Conservation (phyloP, 2,888 invertebrate species). For the Sericinus montela region DNA sequence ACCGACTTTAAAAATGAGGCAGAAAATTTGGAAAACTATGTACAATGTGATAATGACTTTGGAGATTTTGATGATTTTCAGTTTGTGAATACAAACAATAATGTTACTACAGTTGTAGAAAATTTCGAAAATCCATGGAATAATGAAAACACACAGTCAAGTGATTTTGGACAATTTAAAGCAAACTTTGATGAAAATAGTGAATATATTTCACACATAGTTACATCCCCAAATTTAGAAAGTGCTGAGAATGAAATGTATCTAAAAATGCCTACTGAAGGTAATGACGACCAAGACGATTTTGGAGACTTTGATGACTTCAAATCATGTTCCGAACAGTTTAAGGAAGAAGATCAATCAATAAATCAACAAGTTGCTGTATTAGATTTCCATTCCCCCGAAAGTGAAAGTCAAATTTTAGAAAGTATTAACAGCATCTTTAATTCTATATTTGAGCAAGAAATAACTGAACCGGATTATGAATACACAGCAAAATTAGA, state of each 20-base stretch:
- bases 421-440: conserved; percentile 60
- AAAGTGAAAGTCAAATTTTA: conserved; percentile 54
- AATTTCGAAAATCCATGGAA: conserved; percentile 60
- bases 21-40: conserved; percentile 18
- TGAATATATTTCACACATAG: conserved; percentile 20
- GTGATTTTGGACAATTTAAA: conserved; percentile 56
- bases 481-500: conserved; percentile 58
- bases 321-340: conserved; percentile 42
- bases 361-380: conserved; percentile 38
- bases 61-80: conserved; percentile 77
- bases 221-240: conserved; percentile 8
- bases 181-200: conserved; percentile 51
- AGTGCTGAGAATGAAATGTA: conserved; percentile 4
- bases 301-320: conserved; percentile 81
- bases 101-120: conserved; percentile 32
- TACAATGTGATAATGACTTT: conserved; percentile 57
- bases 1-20: background rate
- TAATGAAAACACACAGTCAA: conserved; percentile 34
- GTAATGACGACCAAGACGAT: conserved; percentile 64
- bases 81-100: conserved; percentile 40
- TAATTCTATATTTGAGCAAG: conserved; percentile 53
- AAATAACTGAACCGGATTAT: conserved; percentile 43
- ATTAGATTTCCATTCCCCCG: conserved; percentile 48
- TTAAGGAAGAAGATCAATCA: conserved; percentile 22
- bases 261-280: conserved; percentile 27